Evolutionary conservation across 2,797 vertebrate genomes (phyloP), one percentile per base, ranked within the genome.

Genomic region (Lophius americanus): DNA sequence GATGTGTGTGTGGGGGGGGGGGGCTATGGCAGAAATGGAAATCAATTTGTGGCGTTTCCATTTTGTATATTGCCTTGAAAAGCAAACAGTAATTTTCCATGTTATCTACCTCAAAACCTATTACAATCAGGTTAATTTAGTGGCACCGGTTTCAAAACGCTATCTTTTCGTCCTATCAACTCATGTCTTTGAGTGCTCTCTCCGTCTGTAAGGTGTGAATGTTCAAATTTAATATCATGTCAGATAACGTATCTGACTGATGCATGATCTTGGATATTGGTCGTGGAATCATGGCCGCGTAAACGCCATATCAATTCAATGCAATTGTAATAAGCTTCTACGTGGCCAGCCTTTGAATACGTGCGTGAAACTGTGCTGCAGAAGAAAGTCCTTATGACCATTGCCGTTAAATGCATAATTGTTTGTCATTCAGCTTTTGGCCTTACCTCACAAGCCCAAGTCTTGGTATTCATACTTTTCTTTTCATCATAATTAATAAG

Each of bases 41-140:
- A 92, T 94, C 91, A 93, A 92, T 94, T 92, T 94, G 88, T 85
- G 79, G 75, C 72, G 70, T 80, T 88, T 88, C 86, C 85, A 89
- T 92, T 93, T 92, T 89, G 91, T 90, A 80, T 90, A 90, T 89
- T 56, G 79, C 85, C 91, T 91, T 92, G 86, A 94, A 94, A 94
- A 92, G 88, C 93, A 93, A 93, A 93, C 88, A 90, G 88, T 89
- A 79, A 93, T 92, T 93, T 93, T 86, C 88, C 78, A 73, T 77
- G 87, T 93, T 94, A 94, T 94, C 92, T 94, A 79, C 88, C 87
- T 87, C 68, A 85, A 91, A 93, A 93, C 91, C 91, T 87, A 93
- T 94, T 93, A 93, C 89, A 93, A 93, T 85, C 91, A 76, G 93
- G 92, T 93, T 93, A 95, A 94, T 94, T 91, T 87, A 86, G 88